Base-by-base conservation (phyloP, 2,888 invertebrate genomes). In the Geotrupes spiniger region DNA sequence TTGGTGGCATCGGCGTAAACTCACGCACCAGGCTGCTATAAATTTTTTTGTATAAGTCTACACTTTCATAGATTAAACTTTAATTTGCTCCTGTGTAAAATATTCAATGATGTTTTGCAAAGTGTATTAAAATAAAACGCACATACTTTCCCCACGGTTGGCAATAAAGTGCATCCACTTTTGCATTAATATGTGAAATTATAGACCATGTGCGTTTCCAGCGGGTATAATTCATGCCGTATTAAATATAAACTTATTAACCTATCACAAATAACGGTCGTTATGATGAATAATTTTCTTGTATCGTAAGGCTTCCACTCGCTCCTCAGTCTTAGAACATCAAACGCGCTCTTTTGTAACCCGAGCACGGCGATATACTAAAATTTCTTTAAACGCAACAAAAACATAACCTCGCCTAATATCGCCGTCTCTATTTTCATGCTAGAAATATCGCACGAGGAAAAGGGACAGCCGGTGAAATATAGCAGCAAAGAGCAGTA, bases 401-500 rank as follows among this genome's bases (percentile, higher is more conserved):
- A 52, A 52, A 49, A 52, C 49, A 47, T 49, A 42, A 52, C 49
- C 25, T 48, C 37, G 42, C 48, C 33, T 5, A 21, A 9, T 15
- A 25, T 38, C 38, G 6, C 38, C 31, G 31, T 42, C 29, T 15
- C 15, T 14, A 17, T 42, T 26, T 11, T 9, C 15, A 27, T 9
- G 17, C 31, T 28, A 27, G 36, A 9, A 14, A n/a, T 9, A 25
- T 26, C 33, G 33, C 31, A 36, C 10, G 42, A 16, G 29, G 21
- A 11, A 50, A 27, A 51, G 45, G 54, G 57, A 56, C 31, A 45
- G 49, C 48, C 46, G 60, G 56, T 62, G 59, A 65, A 53, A 64
- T 64, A 63, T 63, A 52, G 59, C 50, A 45, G 49, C 56, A 21
- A 59, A 59, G 56, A 63, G 62, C 60, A 57, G 65, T 65, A 64